These are phyloP conservation scores for Aselliscus stoliczkanus DNA, from an alignment of 2,797 vertebrate species.

Conservation along the genomic window DNA sequence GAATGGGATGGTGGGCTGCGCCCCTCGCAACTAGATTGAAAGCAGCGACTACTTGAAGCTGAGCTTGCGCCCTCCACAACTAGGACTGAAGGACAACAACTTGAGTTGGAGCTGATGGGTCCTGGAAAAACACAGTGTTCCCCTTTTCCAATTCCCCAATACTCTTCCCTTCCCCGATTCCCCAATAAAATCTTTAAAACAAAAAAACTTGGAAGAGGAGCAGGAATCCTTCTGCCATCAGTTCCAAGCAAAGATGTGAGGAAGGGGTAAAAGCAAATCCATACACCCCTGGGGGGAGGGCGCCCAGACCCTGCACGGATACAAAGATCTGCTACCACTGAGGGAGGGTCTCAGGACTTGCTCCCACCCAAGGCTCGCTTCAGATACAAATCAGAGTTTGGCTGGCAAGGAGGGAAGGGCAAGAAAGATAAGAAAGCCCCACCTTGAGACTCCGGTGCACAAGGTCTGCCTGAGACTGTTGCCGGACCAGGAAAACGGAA, in stretches of 20 bases:
- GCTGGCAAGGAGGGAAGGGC: background rate
- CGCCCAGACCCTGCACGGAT: background rate
- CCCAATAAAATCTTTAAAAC: too few relatives aligned
- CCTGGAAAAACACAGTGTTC: too few relatives aligned
- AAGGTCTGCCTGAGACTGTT: background rate
- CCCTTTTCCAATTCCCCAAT: too few relatives aligned
- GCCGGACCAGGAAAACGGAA: background rate
- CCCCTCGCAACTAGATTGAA: too few relatives aligned
- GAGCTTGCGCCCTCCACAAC: too few relatives aligned
- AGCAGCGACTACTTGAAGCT: too few relatives aligned
- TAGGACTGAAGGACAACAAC: too few relatives aligned
- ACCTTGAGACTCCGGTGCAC: background rate
- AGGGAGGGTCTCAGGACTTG: background rate
- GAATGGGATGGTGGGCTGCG: too few relatives aligned
- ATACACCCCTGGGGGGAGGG: background rate
- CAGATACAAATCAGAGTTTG: background rate
- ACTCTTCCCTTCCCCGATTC: too few relatives aligned
- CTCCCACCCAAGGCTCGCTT: background rate
- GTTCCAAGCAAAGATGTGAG: background rate
- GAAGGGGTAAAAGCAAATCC: background rate
- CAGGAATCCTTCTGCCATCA: background rate
- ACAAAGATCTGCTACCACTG: background rate
- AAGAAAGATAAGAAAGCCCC: background rate
- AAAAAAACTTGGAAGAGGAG: background rate
- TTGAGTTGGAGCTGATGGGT: too few relatives aligned